A percentile compares a stretch with the other conserved stretches of the same genome.
These are phyloP conservation scores for Drosophila sechellia DNA, from an alignment of 1,140 invertebrate genomes.

Conservation along the genomic window DNA sequence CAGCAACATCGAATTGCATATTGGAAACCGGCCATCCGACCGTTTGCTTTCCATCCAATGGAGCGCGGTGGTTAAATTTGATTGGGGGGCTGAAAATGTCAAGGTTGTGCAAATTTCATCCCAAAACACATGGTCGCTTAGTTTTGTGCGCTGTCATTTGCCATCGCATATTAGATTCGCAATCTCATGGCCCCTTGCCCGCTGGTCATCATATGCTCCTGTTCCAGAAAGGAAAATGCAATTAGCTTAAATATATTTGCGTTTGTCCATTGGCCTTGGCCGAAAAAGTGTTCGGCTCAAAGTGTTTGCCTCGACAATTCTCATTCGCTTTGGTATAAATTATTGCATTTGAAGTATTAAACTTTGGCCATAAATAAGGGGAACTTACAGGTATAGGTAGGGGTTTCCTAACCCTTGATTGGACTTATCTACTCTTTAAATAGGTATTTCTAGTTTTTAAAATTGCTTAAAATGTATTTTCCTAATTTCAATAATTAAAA, in stretches of 20 bases:
- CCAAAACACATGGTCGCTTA: slow-evolving; percentile 22
- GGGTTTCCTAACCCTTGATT: background rate
- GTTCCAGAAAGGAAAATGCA: slow-evolving; percentile 36
- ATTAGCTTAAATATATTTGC: slow-evolving; percentile 73
- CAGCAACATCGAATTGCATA: slow-evolving; percentile 37
- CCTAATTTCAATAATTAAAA: no score
- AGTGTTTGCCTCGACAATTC: background rate
- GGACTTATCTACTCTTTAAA: background rate
- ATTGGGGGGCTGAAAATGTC: slow-evolving; percentile 41
- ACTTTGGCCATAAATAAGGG: slow-evolving; percentile 49
- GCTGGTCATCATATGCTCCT: slow-evolving; percentile 3
- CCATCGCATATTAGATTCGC: slow-evolving; percentile 45
- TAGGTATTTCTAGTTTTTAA: background rate
- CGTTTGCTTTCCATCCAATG: background rate
- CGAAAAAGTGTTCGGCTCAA: background rate
- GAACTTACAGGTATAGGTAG: slow-evolving; percentile 8
- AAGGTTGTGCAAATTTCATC: slow-evolving; percentile 53
- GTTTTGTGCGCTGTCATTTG: slow-evolving; percentile 37
- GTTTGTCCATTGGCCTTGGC: slow-evolving; percentile 6
- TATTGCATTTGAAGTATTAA: slow-evolving; percentile 26
- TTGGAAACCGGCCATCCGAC: slow-evolving; percentile 15
- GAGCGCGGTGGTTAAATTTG: slow-evolving; percentile 13
- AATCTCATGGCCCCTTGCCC: slow-evolving; percentile 8
- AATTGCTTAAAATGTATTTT: no score
- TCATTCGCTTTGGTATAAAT: slow-evolving; percentile 21